These are phyloP conservation scores for Odocoileus hemionus DNA, from an alignment of 2,113 vertebrate genomes.

Conservation along the genomic window DNA sequence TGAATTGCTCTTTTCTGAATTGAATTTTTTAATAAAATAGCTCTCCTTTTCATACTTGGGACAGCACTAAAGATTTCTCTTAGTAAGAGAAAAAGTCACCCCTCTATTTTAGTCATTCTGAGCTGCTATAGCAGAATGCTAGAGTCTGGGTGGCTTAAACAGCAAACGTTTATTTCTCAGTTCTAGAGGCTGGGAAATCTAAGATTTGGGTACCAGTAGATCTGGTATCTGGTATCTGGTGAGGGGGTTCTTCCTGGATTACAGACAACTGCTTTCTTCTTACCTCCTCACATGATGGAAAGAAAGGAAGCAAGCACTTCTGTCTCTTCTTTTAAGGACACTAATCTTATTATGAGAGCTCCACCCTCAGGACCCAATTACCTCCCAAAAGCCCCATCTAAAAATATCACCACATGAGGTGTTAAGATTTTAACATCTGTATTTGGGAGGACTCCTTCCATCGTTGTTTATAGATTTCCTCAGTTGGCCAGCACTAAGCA, in stretches of 20 bases:
- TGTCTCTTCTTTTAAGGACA: not conserved
- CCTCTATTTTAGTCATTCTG: not conserved
- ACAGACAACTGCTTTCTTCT: not conserved
- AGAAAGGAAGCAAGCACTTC: not conserved
- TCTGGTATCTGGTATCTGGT: not conserved
- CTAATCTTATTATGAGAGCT: too few relatives aligned
- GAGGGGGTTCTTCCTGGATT: not conserved
- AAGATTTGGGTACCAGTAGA: not conserved
- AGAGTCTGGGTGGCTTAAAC: not conserved
- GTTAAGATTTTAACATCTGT: not conserved
- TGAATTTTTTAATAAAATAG: not conserved
- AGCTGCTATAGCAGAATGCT: not conserved
- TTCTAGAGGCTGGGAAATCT: not conserved
- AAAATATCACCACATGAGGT: not conserved
- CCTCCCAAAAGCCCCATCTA: not conserved
- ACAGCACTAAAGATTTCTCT: not conserved
- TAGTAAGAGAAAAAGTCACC: not conserved
- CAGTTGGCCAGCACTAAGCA: not conserved
- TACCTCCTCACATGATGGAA: not conserved
- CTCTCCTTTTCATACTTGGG: not conserved
- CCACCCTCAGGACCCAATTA: too few relatives aligned
- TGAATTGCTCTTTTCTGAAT: not conserved
- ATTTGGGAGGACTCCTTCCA: rapidly evolving
- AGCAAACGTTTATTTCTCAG: not conserved
- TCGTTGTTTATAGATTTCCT: not conserved